These are phyloP conservation scores for Amazona guildingii DNA, from an alignment of 2,113 vertebrate species.

Conservation along the genomic window DNA sequence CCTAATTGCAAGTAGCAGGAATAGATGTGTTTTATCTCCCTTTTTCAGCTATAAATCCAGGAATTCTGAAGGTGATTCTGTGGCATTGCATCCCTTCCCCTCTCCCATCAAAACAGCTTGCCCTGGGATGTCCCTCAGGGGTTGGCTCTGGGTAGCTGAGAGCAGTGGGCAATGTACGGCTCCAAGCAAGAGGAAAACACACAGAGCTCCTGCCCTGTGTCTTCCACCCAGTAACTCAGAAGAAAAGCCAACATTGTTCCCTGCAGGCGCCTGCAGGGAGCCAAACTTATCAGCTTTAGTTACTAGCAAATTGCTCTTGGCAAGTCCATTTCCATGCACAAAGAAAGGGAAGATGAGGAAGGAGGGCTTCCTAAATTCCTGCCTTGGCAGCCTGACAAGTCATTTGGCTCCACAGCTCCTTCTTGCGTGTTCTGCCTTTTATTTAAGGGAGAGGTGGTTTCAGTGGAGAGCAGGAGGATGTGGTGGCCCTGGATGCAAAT, in stretches of 20 bases:
- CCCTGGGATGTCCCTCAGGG: background rate
- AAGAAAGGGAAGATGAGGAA: background rate
- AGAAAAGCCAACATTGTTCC: conserved; percentile 61
- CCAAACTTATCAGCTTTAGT: conserved; percentile 76
- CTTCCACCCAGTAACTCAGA: conserved; percentile 37
- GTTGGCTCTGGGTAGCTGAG: background rate
- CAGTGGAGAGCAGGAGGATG: background rate
- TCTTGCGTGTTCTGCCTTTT: background rate
- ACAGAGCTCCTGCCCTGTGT: background rate
- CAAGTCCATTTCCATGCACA: conserved; percentile 66
- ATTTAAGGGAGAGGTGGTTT: background rate
- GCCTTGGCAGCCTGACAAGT: background rate
- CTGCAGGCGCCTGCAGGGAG: background rate
- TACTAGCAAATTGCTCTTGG: conserved; percentile 74
- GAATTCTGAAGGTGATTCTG: background rate
- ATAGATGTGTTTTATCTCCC: background rate
- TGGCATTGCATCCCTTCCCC: background rate
- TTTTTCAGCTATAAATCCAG: background rate
- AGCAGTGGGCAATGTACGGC: fast-evolving
- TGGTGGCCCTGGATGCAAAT: background rate
- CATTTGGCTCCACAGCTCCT: background rate
- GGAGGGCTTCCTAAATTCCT: background rate
- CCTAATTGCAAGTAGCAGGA: background rate
- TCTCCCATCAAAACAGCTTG: background rate
- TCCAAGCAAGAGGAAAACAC: background rate